These are phyloP conservation scores for Drosophila parvula DNA, from an alignment of 1,140 invertebrate species.

Conservation along the genomic window DNA sequence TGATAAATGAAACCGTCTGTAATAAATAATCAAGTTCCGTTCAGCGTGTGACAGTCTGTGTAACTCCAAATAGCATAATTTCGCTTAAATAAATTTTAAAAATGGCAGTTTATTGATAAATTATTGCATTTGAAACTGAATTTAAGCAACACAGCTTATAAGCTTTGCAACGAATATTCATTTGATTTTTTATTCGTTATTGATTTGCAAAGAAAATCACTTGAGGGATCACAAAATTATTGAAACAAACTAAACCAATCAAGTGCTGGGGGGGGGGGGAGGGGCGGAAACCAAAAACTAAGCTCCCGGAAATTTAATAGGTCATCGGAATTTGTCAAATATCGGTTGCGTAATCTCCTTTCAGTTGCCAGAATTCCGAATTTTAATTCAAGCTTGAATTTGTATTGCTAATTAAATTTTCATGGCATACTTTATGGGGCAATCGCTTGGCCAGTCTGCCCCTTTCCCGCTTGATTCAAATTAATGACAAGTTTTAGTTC, in stretches of 20 bases:
- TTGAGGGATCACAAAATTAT: background rate
- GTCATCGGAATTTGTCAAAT: background rate
- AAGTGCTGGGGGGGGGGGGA: background rate
- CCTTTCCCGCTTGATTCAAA: constrained; percentile 16
- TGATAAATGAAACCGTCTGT: constrained; percentile 33
- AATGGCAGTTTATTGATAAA: background rate
- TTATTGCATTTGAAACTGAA: background rate
- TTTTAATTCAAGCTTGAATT: constrained; percentile 9
- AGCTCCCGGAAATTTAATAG: constrained; percentile 1
- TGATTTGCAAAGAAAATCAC: background rate
- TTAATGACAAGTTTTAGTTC: constrained; percentile 32
- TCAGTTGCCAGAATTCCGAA: background rate
- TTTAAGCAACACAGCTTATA: background rate
- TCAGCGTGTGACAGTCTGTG: background rate
- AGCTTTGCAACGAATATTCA: background rate
- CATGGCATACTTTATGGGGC: constrained; percentile 35
- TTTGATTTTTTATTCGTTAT: background rate
- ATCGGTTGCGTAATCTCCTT: background rate
- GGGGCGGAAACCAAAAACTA: background rate
- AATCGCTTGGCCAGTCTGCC: background rate
- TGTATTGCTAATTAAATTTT: constrained; percentile 31
- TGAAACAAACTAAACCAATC: background rate
- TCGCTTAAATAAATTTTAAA: background rate
- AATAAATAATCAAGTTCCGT: constrained; percentile 28
- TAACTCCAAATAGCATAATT: background rate